Evolutionary conservation across 2,113 vertebrate genomes (phyloP).

Genomic region (Riparia riparia): DNA sequence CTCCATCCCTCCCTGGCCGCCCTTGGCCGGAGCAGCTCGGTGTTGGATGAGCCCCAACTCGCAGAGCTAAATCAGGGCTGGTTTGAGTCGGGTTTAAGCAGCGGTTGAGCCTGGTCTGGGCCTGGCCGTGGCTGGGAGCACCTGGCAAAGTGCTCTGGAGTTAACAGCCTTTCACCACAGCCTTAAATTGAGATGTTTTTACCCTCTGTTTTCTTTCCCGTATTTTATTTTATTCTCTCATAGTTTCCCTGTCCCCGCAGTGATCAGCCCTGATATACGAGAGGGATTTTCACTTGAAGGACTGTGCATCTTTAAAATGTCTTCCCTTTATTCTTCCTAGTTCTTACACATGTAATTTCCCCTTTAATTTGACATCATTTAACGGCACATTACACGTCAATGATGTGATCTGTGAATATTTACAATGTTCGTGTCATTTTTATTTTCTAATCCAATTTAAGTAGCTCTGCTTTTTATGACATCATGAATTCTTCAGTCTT

Average conservation of each 20-base stretch:
- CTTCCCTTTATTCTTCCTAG: constrained; percentile 81
- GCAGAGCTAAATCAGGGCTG: not conserved
- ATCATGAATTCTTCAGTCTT: constrained; percentile 86
- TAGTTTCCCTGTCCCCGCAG: constrained; percentile 40
- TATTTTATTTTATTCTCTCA: constrained; percentile 72
- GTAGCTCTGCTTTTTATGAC: constrained; percentile 84
- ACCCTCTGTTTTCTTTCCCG: constrained; percentile 60
- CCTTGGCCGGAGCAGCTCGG: fast-evolving
- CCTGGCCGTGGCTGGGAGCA: not conserved
- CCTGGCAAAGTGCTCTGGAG: not conserved
- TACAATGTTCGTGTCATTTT: constrained; percentile 87
- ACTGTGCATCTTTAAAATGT: constrained; percentile 84
- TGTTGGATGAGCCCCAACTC: not conserved
- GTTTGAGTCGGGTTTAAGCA: not conserved
- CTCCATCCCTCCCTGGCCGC: not conserved
- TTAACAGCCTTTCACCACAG: constrained; percentile 42
- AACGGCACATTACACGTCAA: constrained; percentile 86
- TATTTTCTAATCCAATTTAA: constrained; percentile 86
- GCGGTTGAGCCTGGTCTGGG: not conserved
- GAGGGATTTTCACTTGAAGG: constrained; percentile 76
- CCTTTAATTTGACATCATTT: constrained; percentile 88
- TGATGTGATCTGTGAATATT: constrained; percentile 87
- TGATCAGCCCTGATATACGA: constrained; percentile 75
- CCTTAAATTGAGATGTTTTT: constrained; percentile 74
- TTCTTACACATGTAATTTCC: constrained; percentile 85